Evolutionary conservation across 2,797 vertebrate species (phyloP).

Genomic region (Scolopax rusticola): DNA sequence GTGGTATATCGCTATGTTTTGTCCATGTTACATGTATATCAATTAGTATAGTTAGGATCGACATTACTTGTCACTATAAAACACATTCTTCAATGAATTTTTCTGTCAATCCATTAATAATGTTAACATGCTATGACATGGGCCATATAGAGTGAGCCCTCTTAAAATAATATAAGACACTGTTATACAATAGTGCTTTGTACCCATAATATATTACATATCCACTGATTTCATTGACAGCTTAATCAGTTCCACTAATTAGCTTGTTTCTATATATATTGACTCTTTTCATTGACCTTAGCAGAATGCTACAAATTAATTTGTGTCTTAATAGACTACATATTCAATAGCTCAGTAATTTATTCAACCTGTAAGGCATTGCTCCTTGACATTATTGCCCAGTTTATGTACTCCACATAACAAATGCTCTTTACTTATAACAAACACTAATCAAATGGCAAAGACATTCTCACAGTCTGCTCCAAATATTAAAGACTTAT

Average conservation of each 20-base stretch:
- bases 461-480: neutral
- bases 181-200: neutral
- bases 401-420: neutral
- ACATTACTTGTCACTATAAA: neutral
- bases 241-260: slow-evolving; percentile 9
- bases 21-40: neutral
- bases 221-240: neutral
- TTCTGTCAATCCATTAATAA: neutral
- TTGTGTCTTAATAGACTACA: slow-evolving; percentile 16
- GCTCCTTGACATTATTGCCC: slow-evolving; percentile 18
- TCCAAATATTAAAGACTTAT: slow-evolving; percentile 56
- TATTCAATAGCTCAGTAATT: slow-evolving; percentile 45
- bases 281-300: slow-evolving; percentile 20
- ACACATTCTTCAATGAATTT: neutral
- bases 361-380: slow-evolving; percentile 30
- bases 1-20: neutral
- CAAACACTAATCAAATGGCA: slow-evolving; percentile 33
- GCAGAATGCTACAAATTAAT: slow-evolving; percentile 9
- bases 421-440: neutral
- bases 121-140: neutral
- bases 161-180: neutral
- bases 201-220: neutral
- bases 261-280: neutral
- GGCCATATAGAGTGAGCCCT: neutral
- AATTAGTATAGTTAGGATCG: neutral